Percentiles rank a stretch among this genome's conserved stretches.
Evolutionary conservation across 2,888 invertebrate genomes (phyloP).

Genomic region (Drepanosiphum platanoidis): DNA sequence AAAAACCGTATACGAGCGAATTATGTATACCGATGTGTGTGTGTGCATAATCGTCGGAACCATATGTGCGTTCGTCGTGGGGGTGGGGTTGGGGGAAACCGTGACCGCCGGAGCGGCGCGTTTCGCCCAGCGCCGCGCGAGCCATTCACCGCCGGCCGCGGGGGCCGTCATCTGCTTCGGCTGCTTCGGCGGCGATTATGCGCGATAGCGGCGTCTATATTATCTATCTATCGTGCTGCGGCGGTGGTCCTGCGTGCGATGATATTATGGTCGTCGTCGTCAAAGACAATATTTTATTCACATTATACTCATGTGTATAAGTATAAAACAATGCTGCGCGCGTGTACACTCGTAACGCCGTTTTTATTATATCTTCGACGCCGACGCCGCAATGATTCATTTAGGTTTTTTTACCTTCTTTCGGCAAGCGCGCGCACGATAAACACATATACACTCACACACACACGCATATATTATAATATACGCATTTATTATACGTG

Average conservation of each 20-base stretch:
- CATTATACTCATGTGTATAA: background rate
- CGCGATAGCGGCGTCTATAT: constrained; percentile 39
- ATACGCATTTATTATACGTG: too few relatives aligned
- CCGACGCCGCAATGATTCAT: constrained; percentile 20
- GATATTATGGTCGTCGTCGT: background rate
- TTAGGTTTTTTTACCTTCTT: constrained; percentile 12
- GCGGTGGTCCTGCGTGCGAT: constrained; percentile 21
- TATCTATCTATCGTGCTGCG: background rate
- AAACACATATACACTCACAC: too few relatives aligned
- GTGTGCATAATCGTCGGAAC: background rate
- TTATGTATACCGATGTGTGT: background rate
- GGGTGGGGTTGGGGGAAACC: background rate
- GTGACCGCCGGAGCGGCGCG: constrained; percentile 45
- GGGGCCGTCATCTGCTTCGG: background rate
- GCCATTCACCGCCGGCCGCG: constrained; percentile 32
- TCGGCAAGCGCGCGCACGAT: background rate
- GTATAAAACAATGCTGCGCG: background rate
- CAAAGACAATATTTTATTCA: constrained; percentile 2
- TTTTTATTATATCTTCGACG: background rate
- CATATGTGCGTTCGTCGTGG: constrained; percentile 12
- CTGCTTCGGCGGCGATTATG: constrained; percentile 22
- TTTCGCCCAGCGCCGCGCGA: background rate
- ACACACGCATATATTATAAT: too few relatives aligned
- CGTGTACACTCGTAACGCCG: background rate
- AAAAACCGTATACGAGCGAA: constrained; percentile 30